Evolutionary conservation across 2,888 invertebrate species (phyloP).

Genomic region (Pammene aurita): DNA sequence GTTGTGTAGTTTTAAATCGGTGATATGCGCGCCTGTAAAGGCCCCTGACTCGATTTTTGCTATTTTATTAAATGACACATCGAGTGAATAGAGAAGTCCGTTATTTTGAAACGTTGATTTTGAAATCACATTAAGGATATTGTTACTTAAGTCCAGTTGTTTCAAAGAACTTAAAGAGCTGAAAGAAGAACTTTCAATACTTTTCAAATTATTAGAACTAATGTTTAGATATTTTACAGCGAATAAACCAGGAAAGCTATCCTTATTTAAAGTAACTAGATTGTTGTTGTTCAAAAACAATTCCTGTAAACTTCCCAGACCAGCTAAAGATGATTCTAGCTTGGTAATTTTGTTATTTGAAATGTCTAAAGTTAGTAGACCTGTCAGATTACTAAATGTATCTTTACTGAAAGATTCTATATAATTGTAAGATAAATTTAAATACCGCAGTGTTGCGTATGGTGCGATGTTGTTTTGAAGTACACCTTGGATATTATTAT

Average conservation of each 20-base stretch:
- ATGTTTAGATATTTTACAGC: slow-evolving; percentile 12
- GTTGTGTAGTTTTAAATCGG: slow-evolving; percentile 24
- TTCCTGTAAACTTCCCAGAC: slow-evolving; percentile 28
- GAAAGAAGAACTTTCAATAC: slow-evolving; percentile 15
- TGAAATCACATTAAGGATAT: slow-evolving; percentile 12
- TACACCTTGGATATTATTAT: slow-evolving; percentile 30
- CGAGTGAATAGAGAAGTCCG: slow-evolving; percentile 10
- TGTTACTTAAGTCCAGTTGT: slow-evolving; percentile 22
- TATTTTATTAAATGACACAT: slow-evolving; percentile 28
- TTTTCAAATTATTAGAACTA: slow-evolving; percentile 27
- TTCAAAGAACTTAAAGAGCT: slow-evolving; percentile 3
- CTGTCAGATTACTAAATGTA: slow-evolving; percentile 26
- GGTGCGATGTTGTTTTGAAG: slow-evolving; percentile 19
- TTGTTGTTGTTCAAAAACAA: slow-evolving; percentile 31
- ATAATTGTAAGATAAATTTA: slow-evolving; percentile 34
- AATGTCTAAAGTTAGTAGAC: slow-evolving; percentile 28
- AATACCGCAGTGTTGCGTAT: slow-evolving; percentile 21
- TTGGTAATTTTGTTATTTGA: slow-evolving; percentile 30
- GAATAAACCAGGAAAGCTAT: slow-evolving; percentile 20
- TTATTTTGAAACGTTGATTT: slow-evolving; percentile 23
- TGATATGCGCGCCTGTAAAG: slow-evolving; percentile 32
- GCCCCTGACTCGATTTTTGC: slow-evolving; percentile 27
- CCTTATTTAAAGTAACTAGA: slow-evolving; percentile 10
- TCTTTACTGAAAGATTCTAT: slow-evolving; percentile 23
- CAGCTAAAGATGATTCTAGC: slow-evolving; percentile 19